Evolutionary conservation across 2,113 vertebrate genomes (phyloP).

Genomic region (Microcebus murinus): DNA sequence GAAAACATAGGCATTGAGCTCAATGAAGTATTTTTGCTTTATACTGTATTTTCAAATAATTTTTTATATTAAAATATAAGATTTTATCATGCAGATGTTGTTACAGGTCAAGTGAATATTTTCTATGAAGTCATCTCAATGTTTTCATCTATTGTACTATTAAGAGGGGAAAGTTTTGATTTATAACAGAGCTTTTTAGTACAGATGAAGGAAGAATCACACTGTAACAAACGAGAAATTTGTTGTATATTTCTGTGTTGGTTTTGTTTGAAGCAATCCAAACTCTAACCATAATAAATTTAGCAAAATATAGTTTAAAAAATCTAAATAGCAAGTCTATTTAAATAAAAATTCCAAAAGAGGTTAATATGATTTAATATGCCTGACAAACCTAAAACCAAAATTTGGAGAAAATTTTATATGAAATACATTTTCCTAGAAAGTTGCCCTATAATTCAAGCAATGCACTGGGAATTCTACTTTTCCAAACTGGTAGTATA

Average conservation of each 20-base stretch:
- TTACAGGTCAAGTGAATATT: not conserved
- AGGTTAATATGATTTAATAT: slow-evolving; percentile 28
- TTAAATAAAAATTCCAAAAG: slow-evolving; percentile 68
- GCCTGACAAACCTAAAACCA: slow-evolving; percentile 13
- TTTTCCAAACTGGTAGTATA: slow-evolving; percentile 70
- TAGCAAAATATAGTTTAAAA: slow-evolving; percentile 70
- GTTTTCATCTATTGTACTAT: not conserved
- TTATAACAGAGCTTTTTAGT: not conserved
- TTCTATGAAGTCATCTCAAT: slow-evolving; percentile 41
- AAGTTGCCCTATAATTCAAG: slow-evolving; percentile 58
- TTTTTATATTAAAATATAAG: slow-evolving; percentile 50
- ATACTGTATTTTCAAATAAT: not conserved
- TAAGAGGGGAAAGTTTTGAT: not conserved
- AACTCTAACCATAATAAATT: slow-evolving; percentile 48
- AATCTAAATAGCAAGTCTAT: not conserved
- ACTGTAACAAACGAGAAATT: slow-evolving; percentile 27
- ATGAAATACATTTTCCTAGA: slow-evolving; percentile 55
- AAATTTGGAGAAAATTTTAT: slow-evolving; percentile 60
- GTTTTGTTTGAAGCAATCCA: not conserved
- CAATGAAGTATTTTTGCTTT: slow-evolving; percentile 54
- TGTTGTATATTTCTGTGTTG: not conserved
- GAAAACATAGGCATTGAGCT: slow-evolving; percentile 48
- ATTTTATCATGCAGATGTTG: not conserved
- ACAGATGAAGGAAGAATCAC: slow-evolving; percentile 50
- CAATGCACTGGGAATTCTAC: slow-evolving; percentile 65